Conservation (phyloP, 1,140 invertebrate species). For the Sycophila sp. region DNA sequence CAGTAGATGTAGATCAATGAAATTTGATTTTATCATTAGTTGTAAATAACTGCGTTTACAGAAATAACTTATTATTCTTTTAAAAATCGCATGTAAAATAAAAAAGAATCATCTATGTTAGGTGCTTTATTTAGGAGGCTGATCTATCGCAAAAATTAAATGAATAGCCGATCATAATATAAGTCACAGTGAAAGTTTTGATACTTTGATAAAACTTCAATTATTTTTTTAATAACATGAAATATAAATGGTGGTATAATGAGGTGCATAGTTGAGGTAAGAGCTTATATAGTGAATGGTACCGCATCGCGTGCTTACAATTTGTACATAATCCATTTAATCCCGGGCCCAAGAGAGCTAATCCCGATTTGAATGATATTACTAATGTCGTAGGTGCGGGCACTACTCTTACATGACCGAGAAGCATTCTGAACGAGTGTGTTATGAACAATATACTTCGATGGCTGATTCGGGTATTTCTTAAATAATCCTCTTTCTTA, state of each 20-base stretch:
- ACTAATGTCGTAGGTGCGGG: constrained; percentile 44
- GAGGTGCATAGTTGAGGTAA: not conserved
- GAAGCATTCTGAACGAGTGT: constrained; percentile 40
- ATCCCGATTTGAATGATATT: constrained; percentile 39
- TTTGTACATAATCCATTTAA: constrained; percentile 19
- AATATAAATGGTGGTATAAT: no score
- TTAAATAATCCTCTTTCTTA: constrained; percentile 16
- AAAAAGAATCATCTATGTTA: constrained; percentile 8
- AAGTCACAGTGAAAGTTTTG: no score
- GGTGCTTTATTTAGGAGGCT: not conserved
- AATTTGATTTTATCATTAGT: constrained; percentile 7
- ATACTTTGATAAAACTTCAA: not conserved
- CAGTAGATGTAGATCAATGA: not conserved
- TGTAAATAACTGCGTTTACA: constrained; percentile 22
- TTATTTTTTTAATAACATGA: not conserved
- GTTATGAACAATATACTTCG: constrained; percentile 24
- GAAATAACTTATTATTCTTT: not conserved
- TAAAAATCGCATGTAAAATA: constrained; percentile 25
- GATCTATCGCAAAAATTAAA: not conserved
- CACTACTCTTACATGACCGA: constrained; percentile 41
- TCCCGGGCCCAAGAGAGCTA: constrained; percentile 13
- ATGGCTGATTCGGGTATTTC: constrained; percentile 28
- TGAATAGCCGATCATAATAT: not conserved
- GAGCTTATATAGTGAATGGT: not conserved
- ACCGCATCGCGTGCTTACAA: not conserved